Base-by-base conservation (phyloP, 2,888 invertebrate genomes). In the Brenthis hecate region DNA sequence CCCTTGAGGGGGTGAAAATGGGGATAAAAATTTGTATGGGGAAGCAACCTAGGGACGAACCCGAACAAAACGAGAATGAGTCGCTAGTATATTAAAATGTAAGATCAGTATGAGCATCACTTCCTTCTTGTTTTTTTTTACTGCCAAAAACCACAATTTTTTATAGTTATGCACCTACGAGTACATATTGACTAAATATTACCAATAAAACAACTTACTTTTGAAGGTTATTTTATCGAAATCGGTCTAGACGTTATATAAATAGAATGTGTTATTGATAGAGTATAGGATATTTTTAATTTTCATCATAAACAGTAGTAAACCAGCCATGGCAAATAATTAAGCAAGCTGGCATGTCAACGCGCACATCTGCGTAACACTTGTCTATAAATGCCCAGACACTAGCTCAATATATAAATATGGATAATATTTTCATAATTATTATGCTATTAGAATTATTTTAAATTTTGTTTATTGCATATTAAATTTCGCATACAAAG, bases 301-400 rank as follows among this genome's bases (percentile, higher is more conserved):
- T 54, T 54, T 19, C 53, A 65, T 48, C n/a, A 58, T 61, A 43
- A 62, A 71, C 65, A 62, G 56, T 43, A 65, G 61, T 19, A 36
- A 53, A 70, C 56, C 53, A 54, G 56, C 61, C 68, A 55, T 58
- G 65, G 71, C 71, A 65, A 71, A 71, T 71, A 68, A 56, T 62
- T 58, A 69, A 66, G 62, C 62, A 65, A 63, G 55, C 64, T 66
- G 64, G 69, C 68, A 73, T 73, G 72, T 72, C 73, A 75, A 70
- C 73, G 65, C 64, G 36, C 73, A 79, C 81, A 81, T 78, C 74
- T 81, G 81, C 66, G 57, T 60, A 68, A 75, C 81, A 81, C 81
- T 81, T 81, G 81, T 72, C 73, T 75, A 71, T 55, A 50, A 60
- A 60, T 36, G 74, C 56, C 65, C 68, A 73, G 71, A 60, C 69